These are phyloP conservation scores for Bugulina stolonifera DNA, from an alignment of 2,888 invertebrate species.

Conservation along the genomic window DNA sequence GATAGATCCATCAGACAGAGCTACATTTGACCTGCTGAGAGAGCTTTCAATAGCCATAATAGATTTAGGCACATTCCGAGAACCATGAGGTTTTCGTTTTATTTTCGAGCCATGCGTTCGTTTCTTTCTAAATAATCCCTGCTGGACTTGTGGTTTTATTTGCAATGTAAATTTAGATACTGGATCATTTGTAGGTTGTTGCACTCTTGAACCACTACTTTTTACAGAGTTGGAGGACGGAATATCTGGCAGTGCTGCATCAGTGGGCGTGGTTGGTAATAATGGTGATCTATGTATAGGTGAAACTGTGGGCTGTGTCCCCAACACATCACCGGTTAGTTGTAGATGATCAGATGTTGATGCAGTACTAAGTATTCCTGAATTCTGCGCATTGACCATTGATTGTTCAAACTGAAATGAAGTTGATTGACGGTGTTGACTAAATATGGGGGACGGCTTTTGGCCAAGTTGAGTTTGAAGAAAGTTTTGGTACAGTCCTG, in stretches of 20 bases:
- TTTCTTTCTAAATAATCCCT: constrained; percentile 12
- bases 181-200: background rate
- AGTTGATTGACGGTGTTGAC: background rate
- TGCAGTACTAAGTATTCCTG: background rate
- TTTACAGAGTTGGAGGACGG: background rate
- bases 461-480: background rate
- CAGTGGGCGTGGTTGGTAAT: background rate
- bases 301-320: background rate
- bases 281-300: too few species aligned
- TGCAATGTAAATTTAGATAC: background rate
- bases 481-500: constrained; percentile 13
- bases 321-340: too few species aligned
- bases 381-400: background rate
- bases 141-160: background rate
- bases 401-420: background rate
- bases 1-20: too few species aligned
- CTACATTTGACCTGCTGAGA: too few species aligned
- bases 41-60: too few species aligned
- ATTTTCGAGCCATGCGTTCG: background rate
- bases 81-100: constrained; percentile 7
- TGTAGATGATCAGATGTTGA: too few species aligned
- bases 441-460: background rate
- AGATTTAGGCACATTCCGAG: background rate
- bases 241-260: background rate
- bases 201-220: background rate